Evolutionary conservation across 2,113 vertebrate genomes (phyloP), one percentile per base, ranked within the genome.

Genomic region (Megaceryle maxima): DNA sequence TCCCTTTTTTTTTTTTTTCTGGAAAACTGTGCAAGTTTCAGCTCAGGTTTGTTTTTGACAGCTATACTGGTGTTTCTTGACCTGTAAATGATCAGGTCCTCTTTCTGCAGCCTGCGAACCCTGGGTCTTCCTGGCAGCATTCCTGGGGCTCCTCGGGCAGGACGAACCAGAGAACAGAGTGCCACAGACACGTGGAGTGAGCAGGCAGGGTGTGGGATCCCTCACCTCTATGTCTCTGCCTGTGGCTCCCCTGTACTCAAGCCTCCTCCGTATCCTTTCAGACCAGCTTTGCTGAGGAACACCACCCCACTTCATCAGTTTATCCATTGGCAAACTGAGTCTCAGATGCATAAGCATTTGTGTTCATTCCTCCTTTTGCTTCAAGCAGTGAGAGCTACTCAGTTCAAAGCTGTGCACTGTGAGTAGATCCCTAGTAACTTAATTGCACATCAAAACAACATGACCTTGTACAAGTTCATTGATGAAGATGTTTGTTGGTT

Each of bases 151-250:
- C 43, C 37, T 25, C 74, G 78, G 41, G 51, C 73, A 78, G 46
- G 43, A 67, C 51, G 67, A 57, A 31, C 7, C 8, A 26, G 74
- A 70, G 35, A 62, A 59, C 44, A 25, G 12, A 57, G 59, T 28
- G 69, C 33, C 46, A 16, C 2, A 3, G 60, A 21, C 11, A 57
- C 0, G 0, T 37, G 46, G 14, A 67, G 6, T 0, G 0, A 91
- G 69, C 48, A n/a, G 51, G 18, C 50, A 43, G 59, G 41, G 50
- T 77, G 31, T 4, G 18, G 83, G 74, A 68, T 33, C 44, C 60
- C 70, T 83, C 57, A 62, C 11, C 20, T 75, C 83, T 66, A 5
- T 3, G 7, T 66, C 35, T 88, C 56, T 57, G 60, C 35, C 63
- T 17, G 18, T 25, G 43, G 44, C 50, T 77, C 33, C n/a, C n/a